Conservation (phyloP, 2,888 invertebrate genomes). For the Endotricha flammealis region DNA sequence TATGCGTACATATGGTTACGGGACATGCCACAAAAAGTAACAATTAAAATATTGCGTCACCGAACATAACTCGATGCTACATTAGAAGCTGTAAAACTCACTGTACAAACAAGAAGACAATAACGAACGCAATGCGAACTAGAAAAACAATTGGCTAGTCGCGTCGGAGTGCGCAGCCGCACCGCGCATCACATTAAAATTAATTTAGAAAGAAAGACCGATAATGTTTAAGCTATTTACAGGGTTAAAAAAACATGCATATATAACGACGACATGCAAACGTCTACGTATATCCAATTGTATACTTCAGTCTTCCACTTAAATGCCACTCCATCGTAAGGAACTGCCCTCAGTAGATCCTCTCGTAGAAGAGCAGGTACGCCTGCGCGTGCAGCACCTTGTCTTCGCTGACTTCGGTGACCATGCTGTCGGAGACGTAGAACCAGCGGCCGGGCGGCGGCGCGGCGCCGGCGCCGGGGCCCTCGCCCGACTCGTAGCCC, state of each 20-base stretch:
- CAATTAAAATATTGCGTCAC: conserved; percentile 3
- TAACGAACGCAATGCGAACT: neutral
- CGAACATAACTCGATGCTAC: neutral
- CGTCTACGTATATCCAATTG: conserved; percentile 29
- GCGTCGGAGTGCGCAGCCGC: neutral
- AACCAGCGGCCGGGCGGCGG: conserved; percentile 91
- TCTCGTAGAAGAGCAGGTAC: conserved; percentile 97
- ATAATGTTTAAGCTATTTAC: conserved; percentile 48
- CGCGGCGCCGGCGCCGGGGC: conserved; percentile 43
- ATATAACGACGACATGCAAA: conserved; percentile 28
- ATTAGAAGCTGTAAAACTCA: too few species aligned
- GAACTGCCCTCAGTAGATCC: conserved; percentile 82
- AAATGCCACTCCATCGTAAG: conserved; percentile 48
- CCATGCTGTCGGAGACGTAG: conserved; percentile 93
- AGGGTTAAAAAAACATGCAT: conserved; percentile 27
- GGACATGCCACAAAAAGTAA: conserved; percentile 2
- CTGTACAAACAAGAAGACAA: neutral
- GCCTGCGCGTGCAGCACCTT: conserved; percentile 92
- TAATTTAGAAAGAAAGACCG: conserved; percentile 10
- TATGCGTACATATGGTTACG: neutral
- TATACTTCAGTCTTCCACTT: conserved; percentile 59
- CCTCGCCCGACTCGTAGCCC: conserved; percentile 75
- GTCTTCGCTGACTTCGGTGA: conserved; percentile 87
- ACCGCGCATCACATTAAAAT: conserved; percentile 1
- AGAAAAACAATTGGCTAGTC: neutral